Conservation (phyloP, 2,113 vertebrate species). For the Pseudorectes ferrugineus region DNA sequence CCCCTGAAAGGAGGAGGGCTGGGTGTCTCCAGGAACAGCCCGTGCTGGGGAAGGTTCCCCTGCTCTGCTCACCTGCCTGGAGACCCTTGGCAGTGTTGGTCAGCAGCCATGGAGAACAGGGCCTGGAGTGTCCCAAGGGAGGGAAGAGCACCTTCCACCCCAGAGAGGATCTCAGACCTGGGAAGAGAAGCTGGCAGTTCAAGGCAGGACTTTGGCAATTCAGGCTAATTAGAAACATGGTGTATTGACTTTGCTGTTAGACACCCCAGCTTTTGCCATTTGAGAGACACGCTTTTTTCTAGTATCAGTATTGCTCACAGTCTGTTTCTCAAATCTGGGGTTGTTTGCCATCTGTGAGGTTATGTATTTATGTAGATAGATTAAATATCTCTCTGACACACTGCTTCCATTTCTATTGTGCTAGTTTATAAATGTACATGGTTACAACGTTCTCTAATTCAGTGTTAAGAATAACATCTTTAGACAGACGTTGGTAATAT, state of each 20-base stretch:
- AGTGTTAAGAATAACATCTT: slow-evolving; percentile 59
- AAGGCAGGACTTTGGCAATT: background rate
- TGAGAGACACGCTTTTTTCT: background rate
- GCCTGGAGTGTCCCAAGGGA: background rate
- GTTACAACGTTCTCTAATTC: slow-evolving; percentile 64
- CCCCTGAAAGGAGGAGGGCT: background rate
- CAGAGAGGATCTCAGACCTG: background rate
- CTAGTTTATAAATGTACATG: slow-evolving; percentile 66
- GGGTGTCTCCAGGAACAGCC: background rate
- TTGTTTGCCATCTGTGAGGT: slow-evolving; percentile 31
- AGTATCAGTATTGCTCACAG: background rate
- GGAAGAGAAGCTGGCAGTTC: slow-evolving; percentile 3
- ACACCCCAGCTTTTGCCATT: background rate
- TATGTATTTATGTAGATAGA: slow-evolving; percentile 35
- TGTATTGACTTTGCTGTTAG: background rate
- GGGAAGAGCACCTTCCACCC: background rate
- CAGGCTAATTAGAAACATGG: background rate
- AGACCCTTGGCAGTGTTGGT: background rate
- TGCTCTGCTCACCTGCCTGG: background rate
- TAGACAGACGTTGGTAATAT: background rate
- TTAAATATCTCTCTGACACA: slow-evolving; percentile 29
- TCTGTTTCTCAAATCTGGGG: slow-evolving; percentile 22
- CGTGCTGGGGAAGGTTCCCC: rapidly evolving
- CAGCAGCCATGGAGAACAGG: background rate
- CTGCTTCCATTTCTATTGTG: slow-evolving; percentile 51